These are phyloP conservation scores for Oscheius onirici DNA, from an alignment of 2,888 invertebrate species.

Conservation along the genomic window DNA sequence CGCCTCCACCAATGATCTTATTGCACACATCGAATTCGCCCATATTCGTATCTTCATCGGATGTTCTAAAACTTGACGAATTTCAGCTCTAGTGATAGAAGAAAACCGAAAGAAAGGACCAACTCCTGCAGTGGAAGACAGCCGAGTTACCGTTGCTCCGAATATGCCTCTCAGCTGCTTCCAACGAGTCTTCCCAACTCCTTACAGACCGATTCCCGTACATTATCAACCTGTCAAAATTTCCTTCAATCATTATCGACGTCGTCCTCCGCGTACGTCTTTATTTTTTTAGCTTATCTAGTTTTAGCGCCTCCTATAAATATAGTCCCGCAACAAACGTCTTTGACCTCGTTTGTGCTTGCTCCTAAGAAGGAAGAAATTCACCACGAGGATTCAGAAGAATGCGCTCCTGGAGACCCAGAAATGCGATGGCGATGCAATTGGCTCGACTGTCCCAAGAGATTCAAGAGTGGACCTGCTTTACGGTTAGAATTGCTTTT, in stretches of 20 bases:
- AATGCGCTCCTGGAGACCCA: slow-evolving; percentile 34
- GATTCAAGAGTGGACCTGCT: slow-evolving; percentile 44
- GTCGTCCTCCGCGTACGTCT: slow-evolving; percentile 15
- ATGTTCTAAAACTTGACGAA: background rate
- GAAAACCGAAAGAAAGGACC: slow-evolving; percentile 36
- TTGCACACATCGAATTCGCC: slow-evolving; percentile 50
- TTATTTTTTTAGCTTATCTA: background rate
- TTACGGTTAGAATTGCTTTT: slow-evolving; percentile 24
- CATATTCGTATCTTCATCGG: slow-evolving; percentile 47
- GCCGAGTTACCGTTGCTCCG: slow-evolving; percentile 6
- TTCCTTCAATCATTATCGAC: slow-evolving; percentile 49
- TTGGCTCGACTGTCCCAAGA: slow-evolving; percentile 42
- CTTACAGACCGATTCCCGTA: slow-evolving; percentile 43
- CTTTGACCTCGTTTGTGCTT: too few relatives aligned
- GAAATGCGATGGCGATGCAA: slow-evolving; percentile 46
- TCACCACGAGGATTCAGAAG: slow-evolving; percentile 41
- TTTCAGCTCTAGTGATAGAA: slow-evolving; percentile 45
- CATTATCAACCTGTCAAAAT: slow-evolving; percentile 43
- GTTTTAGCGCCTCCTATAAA: background rate
- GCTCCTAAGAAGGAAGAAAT: slow-evolving; percentile 13
- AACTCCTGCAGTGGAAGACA: slow-evolving; percentile 15
- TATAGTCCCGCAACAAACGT: background rate
- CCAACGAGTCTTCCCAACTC: slow-evolving; percentile 47
- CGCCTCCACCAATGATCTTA: slow-evolving; percentile 48
- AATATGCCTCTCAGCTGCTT: slow-evolving; percentile 52